A percentile compares a stretch with the other conserved stretches of the same genome.
phyloP scores from a whole-genome alignment of 2,888 invertebrate genomes.

The Flexamia atlantica region DNA sequence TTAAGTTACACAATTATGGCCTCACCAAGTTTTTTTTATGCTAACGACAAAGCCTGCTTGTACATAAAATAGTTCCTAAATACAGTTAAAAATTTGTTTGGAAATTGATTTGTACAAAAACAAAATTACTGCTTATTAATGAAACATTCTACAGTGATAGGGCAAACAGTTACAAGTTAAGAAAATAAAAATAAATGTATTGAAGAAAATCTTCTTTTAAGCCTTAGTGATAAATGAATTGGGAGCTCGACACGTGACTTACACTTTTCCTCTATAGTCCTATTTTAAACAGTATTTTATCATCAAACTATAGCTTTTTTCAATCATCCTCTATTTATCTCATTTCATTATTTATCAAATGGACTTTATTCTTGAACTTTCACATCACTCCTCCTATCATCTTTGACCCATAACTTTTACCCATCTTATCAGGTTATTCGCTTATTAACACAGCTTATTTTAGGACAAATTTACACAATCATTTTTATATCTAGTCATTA shows the following conservation, averaged over 20 bases:
- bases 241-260: background rate
- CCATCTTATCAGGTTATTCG: constrained; percentile 10
- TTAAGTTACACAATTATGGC: too few species aligned
- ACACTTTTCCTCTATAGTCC: background rate
- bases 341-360: constrained; percentile 28
- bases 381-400: background rate
- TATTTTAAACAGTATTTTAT: constrained; percentile 17
- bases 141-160: too few species aligned
- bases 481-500: constrained; percentile 14
- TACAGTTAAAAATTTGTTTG: too few species aligned
- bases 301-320: background rate
- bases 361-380: constrained; percentile 38
- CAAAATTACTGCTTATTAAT: too few species aligned
- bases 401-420: constrained; percentile 11
- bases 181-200: background rate
- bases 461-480: background rate
- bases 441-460: background rate
- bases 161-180: too few species aligned
- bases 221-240: background rate
- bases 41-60: too few species aligned
- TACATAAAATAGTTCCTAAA: too few species aligned
- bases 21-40: too few species aligned
- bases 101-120: too few species aligned
- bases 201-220: background rate
- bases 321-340: constrained; percentile 19